Conservation (phyloP, 2,797 vertebrate species). For the Sarcophilus harrisii region DNA sequence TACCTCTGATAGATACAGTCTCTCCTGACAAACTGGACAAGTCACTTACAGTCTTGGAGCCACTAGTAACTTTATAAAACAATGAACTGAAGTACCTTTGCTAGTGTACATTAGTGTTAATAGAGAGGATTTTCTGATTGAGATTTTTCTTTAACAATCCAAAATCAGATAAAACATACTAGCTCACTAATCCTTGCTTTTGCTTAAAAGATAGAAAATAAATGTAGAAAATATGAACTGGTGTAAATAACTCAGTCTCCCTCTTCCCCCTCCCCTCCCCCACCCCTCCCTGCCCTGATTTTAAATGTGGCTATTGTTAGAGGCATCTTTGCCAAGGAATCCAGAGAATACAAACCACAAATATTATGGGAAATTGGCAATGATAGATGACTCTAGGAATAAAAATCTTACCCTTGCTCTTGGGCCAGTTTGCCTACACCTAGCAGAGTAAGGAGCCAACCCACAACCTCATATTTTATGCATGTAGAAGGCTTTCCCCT, state of each 20-base stretch:
- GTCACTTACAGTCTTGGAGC: not conserved
- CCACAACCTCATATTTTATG: not conserved
- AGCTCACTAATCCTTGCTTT: not conserved
- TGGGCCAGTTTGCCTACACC: not conserved
- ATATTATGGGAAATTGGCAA: not conserved
- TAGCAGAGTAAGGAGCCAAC: not conserved
- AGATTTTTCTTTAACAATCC: not conserved
- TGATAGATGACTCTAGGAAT: not conserved
- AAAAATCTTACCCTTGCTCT: not conserved
- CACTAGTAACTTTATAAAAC: not conserved
- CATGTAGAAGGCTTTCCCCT: not conserved
- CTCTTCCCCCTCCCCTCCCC: fast-evolving
- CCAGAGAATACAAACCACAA: not conserved
- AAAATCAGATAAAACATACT: not conserved
- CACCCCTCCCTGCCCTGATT: too few species aligned
- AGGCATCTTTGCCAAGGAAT: not conserved
- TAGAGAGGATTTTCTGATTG: not conserved
- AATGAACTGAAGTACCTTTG: not conserved
- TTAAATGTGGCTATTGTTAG: not conserved
- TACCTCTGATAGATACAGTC: too few species aligned
- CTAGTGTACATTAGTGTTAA: not conserved
- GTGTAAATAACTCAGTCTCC: not conserved
- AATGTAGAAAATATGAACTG: not conserved
- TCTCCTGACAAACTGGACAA: not conserved
- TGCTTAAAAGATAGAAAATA: not conserved